Conservation (phyloP, 2,888 invertebrate species). For the Dromius quadrimaculatus region DNA sequence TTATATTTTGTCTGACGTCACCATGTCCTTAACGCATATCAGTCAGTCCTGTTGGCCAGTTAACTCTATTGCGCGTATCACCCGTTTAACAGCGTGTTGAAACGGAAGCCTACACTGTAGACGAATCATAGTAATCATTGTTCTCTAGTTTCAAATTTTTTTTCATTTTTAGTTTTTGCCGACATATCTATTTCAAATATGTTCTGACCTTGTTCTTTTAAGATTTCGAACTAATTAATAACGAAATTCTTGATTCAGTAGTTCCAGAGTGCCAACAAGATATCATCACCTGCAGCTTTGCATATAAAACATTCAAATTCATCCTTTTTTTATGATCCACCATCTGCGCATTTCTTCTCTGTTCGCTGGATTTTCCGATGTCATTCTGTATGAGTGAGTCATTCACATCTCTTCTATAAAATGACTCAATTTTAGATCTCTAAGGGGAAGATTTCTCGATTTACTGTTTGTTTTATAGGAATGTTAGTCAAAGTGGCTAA, state of each 20-base stretch:
- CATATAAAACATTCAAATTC: background rate
- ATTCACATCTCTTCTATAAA: conserved; percentile 41
- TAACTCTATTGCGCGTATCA: too few relatives aligned
- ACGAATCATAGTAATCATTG: too few relatives aligned
- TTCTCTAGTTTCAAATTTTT: too few relatives aligned
- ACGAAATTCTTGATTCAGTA: background rate
- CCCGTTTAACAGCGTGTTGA: too few relatives aligned
- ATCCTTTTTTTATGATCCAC: conserved; percentile 11
- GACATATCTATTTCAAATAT: conserved; percentile 11
- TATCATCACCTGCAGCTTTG: conserved; percentile 1
- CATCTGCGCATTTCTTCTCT: conserved; percentile 1
- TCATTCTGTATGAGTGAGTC: too few relatives aligned
- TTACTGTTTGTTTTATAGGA: conserved; percentile 18
- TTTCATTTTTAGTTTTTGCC: conserved; percentile 8
- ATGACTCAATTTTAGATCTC: conserved; percentile 37
- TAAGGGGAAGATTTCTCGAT: conserved; percentile 12
- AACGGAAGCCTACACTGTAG: too few relatives aligned
- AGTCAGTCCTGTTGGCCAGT: too few relatives aligned
- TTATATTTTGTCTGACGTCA: too few relatives aligned
- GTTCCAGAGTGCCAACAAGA: background rate
- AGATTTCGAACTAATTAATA: conserved; percentile 6
- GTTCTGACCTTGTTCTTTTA: conserved; percentile 2
- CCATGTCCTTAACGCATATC: too few relatives aligned
- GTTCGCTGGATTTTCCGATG: conserved; percentile 33
- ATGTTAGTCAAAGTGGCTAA: conserved; percentile 30